Percentiles rank a stretch among this genome's conserved stretches.
phyloP scores from a whole-genome alignment of 1,140 invertebrate species.

The Drosophila tropicalis region DNA sequence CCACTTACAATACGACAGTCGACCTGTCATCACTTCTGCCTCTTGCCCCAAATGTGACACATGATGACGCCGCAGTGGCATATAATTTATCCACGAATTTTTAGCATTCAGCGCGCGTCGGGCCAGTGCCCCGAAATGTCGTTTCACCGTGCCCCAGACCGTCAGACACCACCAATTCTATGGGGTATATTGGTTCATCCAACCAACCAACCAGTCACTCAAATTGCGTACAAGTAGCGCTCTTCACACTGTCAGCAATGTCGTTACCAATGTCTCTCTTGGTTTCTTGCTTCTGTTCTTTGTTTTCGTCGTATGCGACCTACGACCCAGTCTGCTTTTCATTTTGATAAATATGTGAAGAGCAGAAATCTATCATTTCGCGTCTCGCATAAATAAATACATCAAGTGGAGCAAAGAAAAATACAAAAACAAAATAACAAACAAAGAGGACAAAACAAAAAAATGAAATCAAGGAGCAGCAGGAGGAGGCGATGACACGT shows the following conservation, averaged over 20 bases:
- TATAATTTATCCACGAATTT: slow-evolving; percentile 67
- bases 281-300: slow-evolving; percentile 8
- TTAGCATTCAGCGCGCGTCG: slow-evolving; percentile 59
- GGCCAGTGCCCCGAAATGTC: slow-evolving; percentile 49
- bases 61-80: slow-evolving; percentile 46
- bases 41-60: slow-evolving; percentile 39
- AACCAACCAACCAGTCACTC: not conserved
- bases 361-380: slow-evolving; percentile 66
- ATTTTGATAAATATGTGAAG: slow-evolving; percentile 66
- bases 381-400: slow-evolving; percentile 69
- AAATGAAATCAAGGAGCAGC: not conserved
- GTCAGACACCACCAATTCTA: not conserved
- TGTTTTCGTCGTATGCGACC: slow-evolving; percentile 8
- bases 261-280: not conserved
- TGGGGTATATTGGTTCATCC: not conserved
- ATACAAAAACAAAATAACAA: not conserved
- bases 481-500: slow-evolving; percentile 8
- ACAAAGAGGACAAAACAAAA: not conserved
- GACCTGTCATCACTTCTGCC: slow-evolving; percentile 9
- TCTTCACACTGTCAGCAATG: slow-evolving; percentile 5
- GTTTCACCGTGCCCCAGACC: slow-evolving; percentile 6
- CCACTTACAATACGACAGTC: slow-evolving; percentile 7
- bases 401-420: slow-evolving; percentile 42
- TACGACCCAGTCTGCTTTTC: slow-evolving; percentile 41
- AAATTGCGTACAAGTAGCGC: slow-evolving; percentile 1